A percentile compares a stretch with the other conserved stretches of the same genome.
Evolutionary conservation across 2,797 vertebrate genomes (phyloP).

Genomic region (Peromyscus eremicus): DNA sequence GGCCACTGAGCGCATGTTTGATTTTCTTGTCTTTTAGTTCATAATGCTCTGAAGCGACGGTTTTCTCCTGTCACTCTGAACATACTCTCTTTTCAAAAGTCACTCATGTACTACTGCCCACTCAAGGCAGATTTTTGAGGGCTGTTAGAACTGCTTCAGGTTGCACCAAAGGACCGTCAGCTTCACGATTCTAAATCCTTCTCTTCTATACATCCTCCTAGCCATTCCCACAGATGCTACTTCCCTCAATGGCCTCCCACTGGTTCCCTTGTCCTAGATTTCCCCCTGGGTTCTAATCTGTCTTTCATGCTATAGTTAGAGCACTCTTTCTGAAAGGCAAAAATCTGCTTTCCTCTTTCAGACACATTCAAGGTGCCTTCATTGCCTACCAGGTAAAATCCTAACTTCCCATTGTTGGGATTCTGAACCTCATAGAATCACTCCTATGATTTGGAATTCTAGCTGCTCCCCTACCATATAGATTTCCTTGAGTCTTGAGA

Average conservation of each 20-base stretch:
- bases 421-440: background rate
- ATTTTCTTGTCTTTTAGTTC: background rate
- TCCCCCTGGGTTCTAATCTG: background rate
- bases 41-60: background rate
- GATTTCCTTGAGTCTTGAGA: background rate
- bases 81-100: background rate
- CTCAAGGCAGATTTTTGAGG: background rate
- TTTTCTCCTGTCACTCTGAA: slow-evolving; percentile 11
- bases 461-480: background rate
- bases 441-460: background rate
- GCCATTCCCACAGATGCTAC: background rate
- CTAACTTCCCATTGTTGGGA: background rate
- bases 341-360: background rate
- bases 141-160: background rate
- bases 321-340: background rate
- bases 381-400: background rate
- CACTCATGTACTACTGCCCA: background rate
- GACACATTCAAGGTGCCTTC: background rate
- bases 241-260: background rate
- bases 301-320: background rate
- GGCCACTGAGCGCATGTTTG: background rate
- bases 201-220: background rate
- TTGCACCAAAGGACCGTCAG: background rate
- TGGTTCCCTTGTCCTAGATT: background rate
- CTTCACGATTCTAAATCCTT: background rate